Evolutionary conservation across 2,113 vertebrate genomes (phyloP), one percentile per base, ranked within the genome.

Genomic region (Malurus elegans): DNA sequence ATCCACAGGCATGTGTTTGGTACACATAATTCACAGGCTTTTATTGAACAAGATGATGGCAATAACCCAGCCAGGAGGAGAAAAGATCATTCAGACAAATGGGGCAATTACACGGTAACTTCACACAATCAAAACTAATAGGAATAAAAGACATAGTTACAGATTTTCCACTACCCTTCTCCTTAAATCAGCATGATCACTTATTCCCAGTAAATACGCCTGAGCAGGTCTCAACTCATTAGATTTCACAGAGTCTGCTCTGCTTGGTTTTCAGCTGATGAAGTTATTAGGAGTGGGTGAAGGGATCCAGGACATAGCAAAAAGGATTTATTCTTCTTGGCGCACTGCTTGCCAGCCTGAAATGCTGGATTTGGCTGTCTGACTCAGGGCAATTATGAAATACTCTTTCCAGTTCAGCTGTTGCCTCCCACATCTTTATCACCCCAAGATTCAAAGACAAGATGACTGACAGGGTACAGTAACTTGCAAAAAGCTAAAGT

Each of bases 331-430:
- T 86, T 92, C 88, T 53, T 86, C 70, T 42, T 94, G 90, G 94
- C 91, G 81, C 28, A 19, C 76, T 65, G 90, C 87, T 93, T 95
- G 91, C 90, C 72, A 67, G 79, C 29, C 79, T 96, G 72, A 94
- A 95, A 90, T 57, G 75, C 90, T 95, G 88, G 83, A 91, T 95
- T 96, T 96, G 92, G 93, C 91, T 91, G 82, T 66, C 92, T 96
- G 96, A 97, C 72, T 97, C 95, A 96, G 92, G 93, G 81, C 86
- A 94, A 96, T 96, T 95, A 96, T 45, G 88, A 93, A 95, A 79
- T 78, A 86, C 83, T 93, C 86, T 86, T 97, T 95, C 93, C 88
- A 94, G 93, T 92, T 96, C 93, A 96, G 86, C 86, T 95, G 86
- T 67, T 95, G 82, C 93, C 95, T 96, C 96, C 96, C 81, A 95